Conservation (phyloP, 2,888 invertebrate species). For the Leptogaster cylindrica region DNA sequence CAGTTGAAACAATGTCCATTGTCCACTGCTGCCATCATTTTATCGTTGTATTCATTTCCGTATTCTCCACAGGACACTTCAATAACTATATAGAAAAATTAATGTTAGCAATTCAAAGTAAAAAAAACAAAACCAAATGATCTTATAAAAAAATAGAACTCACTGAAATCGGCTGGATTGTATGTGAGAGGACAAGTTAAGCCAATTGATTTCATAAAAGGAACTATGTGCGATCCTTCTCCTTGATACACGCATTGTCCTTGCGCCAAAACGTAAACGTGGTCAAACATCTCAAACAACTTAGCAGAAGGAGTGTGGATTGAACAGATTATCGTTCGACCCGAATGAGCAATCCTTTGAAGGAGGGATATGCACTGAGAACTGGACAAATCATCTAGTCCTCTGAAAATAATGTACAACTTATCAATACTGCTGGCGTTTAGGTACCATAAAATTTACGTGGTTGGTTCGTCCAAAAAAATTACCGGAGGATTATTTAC, state of each 20-base stretch:
- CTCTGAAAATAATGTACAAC: constrained; percentile 65
- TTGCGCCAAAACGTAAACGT: constrained; percentile 85
- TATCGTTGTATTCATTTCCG: constrained; percentile 70
- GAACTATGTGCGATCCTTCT: constrained; percentile 76
- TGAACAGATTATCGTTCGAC: constrained; percentile 91
- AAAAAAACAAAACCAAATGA: background rate
- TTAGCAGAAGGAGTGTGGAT: constrained; percentile 96
- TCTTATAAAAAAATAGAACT: constrained; percentile 56
- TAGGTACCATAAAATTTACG: constrained; percentile 67
- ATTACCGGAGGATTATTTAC: constrained; percentile 92
- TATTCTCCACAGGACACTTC: constrained; percentile 84
- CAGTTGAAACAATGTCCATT: constrained; percentile 69
- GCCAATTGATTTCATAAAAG: constrained; percentile 78
- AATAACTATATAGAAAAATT: constrained; percentile 75
- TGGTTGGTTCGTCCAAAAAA: constrained; percentile 95
- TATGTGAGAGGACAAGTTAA: constrained; percentile 89
- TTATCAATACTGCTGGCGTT: background rate
- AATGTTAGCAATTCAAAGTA: background rate
- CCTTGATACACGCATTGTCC: constrained; percentile 94
- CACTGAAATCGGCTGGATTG: constrained; percentile 96
- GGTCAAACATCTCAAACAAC: constrained; percentile 88
- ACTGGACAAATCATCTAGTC: constrained; percentile 89
- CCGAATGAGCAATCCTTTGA: constrained; percentile 82
- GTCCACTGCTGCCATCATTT: constrained; percentile 72
- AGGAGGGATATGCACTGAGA: constrained; percentile 85